Percentiles rank a stretch among this genome's conserved stretches.
These are phyloP conservation scores for Girardia tigrina DNA, from an alignment of 2,888 invertebrate genomes.

Conservation along the genomic window DNA sequence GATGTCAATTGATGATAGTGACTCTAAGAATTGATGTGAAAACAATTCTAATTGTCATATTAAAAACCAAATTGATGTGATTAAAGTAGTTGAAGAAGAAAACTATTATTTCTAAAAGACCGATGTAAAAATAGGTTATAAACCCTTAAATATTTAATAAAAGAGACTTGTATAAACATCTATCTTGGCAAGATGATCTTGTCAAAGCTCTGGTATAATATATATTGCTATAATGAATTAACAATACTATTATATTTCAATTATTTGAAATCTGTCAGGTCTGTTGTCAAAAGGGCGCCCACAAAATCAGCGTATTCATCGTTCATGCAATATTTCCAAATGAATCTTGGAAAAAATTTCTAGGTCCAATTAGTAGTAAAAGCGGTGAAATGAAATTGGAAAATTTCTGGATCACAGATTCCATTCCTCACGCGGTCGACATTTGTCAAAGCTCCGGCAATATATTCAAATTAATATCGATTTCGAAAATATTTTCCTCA, in stretches of 20 bases:
- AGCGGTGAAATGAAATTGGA: conserved; percentile 40
- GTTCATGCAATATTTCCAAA: conserved; percentile 51
- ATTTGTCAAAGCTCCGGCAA: background rate
- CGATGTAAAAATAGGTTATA: no score
- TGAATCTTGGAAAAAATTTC: conserved; percentile 47
- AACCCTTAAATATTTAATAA: no score
- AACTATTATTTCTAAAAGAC: no score
- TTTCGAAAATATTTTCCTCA: background rate
- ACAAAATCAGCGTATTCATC: conserved; percentile 46
- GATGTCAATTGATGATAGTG: no score
- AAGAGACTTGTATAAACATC: no score
- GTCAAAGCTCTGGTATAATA: no score
- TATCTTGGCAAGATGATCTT: no score
- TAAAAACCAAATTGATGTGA: no score
- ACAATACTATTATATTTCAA: background rate
- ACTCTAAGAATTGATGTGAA: no score
- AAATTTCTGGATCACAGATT: conserved; percentile 51
- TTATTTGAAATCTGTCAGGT: background rate
- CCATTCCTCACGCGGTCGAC: conserved; percentile 41
- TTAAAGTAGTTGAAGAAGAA: no score
- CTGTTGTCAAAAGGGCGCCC: conserved; percentile 41
- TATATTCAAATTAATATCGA: background rate
- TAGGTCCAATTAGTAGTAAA: conserved; percentile 37
- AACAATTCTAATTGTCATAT: no score
- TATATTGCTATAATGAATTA: no score